A percentile compares a stretch with the other conserved stretches of the same genome.
phyloP scores from a whole-genome alignment of 2,113 vertebrate genomes.

The Silurus meridionalis region DNA sequence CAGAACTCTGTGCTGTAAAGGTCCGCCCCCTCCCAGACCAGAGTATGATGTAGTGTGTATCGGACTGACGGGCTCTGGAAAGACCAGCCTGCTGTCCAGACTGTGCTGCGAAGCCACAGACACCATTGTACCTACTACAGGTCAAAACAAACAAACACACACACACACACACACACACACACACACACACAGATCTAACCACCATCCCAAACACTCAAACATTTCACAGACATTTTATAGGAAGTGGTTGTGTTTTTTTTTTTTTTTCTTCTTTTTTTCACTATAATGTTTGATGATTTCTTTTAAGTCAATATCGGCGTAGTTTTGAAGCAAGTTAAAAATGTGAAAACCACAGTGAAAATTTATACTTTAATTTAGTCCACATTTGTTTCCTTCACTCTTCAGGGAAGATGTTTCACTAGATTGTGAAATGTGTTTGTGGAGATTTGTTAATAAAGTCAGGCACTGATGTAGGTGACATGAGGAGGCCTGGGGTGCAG shows the following conservation, averaged over 20 bases:
- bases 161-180: too few relatives aligned
- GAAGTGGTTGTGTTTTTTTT: neutral
- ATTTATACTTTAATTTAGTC: neutral
- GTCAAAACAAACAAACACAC: constrained; percentile 68
- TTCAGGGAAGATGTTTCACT: too few relatives aligned
- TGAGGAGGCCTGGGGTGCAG: too few relatives aligned
- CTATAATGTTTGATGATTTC: too few relatives aligned
- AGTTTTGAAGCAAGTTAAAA: neutral
- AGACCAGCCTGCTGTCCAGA: constrained; percentile 92
- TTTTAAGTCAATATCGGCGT: neutral
- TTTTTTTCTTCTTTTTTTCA: neutral
- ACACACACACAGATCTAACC: neutral
- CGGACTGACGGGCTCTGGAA: constrained; percentile 92
- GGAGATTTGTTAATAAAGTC: too few relatives aligned
- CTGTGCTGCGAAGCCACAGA: constrained; percentile 89
- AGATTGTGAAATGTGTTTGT: too few relatives aligned
- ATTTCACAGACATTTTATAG: neutral
- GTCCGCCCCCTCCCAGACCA: constrained; percentile 89
- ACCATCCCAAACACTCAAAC: neutral
- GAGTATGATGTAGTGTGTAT: constrained; percentile 99
- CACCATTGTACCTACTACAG: constrained; percentile 90
- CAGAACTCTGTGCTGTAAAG: constrained; percentile 98
- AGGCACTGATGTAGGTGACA: too few relatives aligned
- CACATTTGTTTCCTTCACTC: too few relatives aligned
- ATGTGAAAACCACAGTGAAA: neutral